These are phyloP conservation scores for Eunapius fragilis DNA, from an alignment of 37 sponge, comb jelly and placozoan genomes.

Conservation along the genomic window DNA sequence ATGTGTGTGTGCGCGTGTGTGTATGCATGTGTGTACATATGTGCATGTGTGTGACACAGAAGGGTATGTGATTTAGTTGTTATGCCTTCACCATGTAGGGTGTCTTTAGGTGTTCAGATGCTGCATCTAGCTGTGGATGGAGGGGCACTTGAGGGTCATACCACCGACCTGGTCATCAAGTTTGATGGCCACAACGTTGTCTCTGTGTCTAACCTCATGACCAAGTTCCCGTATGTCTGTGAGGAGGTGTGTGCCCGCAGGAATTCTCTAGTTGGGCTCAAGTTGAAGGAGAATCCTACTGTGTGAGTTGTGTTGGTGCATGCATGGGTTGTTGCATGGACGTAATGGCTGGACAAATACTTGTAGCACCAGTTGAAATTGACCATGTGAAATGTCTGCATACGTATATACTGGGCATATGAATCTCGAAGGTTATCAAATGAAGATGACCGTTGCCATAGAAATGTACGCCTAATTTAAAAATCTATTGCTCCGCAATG, in stretches of 20 bases:
- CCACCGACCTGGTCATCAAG: slow-evolving; percentile 17
- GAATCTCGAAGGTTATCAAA: too few relatives aligned
- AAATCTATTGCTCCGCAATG: too few relatives aligned
- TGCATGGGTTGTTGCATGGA: background rate
- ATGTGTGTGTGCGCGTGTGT: background rate
- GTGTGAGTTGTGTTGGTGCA: slow-evolving; percentile 37
- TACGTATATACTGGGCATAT: too few relatives aligned
- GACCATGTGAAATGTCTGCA: too few relatives aligned
- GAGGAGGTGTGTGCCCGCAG: slow-evolving; percentile 11
- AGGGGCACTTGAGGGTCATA: background rate
- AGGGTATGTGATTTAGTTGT: too few relatives aligned
- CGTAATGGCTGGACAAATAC: background rate
- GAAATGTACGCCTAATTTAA: too few relatives aligned
- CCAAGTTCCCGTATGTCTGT: slow-evolving; percentile 21
- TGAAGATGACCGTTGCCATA: too few relatives aligned
- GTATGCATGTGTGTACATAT: too few relatives aligned
- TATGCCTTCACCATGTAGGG: slow-evolving; percentile 1
- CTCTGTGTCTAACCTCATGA: slow-evolving; percentile 24
- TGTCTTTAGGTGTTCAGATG: slow-evolving; percentile 16
- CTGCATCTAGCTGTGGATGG: slow-evolving; percentile 6
- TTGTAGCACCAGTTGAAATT: too few relatives aligned
- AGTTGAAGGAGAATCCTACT: slow-evolving; percentile 22
- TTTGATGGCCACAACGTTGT: slow-evolving; percentile 64
- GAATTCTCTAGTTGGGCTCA: slow-evolving; percentile 1
- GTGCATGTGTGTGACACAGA: too few relatives aligned